These are phyloP conservation scores for Struthio camelus DNA, from an alignment of 2,113 vertebrate genomes.

Conservation along the genomic window DNA sequence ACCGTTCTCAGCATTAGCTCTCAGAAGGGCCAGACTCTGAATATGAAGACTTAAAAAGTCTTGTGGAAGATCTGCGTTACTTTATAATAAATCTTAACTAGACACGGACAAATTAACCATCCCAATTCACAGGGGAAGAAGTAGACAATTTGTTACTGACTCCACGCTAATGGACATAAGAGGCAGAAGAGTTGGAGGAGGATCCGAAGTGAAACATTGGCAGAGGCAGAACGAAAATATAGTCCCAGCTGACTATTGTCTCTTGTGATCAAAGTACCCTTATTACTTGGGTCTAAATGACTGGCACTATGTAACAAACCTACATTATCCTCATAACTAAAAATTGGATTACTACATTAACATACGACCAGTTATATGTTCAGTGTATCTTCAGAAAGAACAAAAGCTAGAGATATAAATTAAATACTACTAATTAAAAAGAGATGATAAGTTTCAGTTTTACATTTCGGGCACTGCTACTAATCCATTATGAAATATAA, in stretches of 20 bases:
- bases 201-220: not conserved
- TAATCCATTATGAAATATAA: not conserved
- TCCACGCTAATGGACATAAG: constrained; percentile 7
- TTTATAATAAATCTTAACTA: constrained; percentile 8
- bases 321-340: not conserved
- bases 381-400: not conserved
- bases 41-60: not conserved
- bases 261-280: not conserved
- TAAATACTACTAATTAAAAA: not conserved
- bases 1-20: not conserved
- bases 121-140: not conserved
- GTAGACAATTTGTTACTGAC: constrained; percentile 41
- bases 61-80: not conserved
- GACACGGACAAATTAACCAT: constrained; percentile 42
- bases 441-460: not conserved
- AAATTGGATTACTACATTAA: not conserved
- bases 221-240: not conserved
- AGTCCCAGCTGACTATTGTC: not conserved
- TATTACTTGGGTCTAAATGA: not conserved
- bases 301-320: not conserved
- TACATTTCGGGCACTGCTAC: not conserved
- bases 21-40: not conserved
- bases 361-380: not conserved
- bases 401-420: not conserved
- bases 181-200: not conserved